Percentiles rank a stretch among this genome's conserved stretches.
phyloP scores from a whole-genome alignment of 1,140 invertebrate species.

The Bombus vancouverensis region DNA sequence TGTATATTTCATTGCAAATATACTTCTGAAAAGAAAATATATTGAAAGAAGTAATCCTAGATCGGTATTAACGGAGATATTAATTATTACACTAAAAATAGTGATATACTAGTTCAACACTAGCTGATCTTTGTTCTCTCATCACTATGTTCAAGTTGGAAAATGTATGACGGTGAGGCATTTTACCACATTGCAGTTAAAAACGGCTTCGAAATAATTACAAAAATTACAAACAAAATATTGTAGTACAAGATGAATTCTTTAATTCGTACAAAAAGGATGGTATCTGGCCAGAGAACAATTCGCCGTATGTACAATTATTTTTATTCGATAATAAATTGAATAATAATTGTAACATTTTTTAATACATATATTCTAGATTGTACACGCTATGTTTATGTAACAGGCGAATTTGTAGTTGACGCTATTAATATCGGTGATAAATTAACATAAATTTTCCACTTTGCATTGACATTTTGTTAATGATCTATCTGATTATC shows the following conservation, averaged over 20 bases:
- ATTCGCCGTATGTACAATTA: slow-evolving; percentile 73
- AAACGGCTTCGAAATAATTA: slow-evolving; percentile 16
- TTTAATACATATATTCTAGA: slow-evolving; percentile 14
- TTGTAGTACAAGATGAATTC: slow-evolving; percentile 70
- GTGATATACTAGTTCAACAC: not conserved
- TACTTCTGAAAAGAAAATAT: not conserved
- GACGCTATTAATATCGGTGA: slow-evolving; percentile 26
- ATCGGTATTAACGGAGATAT: too few relatives aligned
- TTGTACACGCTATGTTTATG: slow-evolving; percentile 45
- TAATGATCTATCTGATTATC: not conserved
- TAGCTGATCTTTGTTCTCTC: slow-evolving; percentile 48
- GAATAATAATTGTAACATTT: slow-evolving; percentile 31
- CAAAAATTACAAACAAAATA: slow-evolving; percentile 19
- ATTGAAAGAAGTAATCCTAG: not conserved
- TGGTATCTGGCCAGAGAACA: slow-evolving; percentile 62
- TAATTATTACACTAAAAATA: not conserved
- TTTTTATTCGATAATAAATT: slow-evolving; percentile 47
- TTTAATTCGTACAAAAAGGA: slow-evolving; percentile 72
- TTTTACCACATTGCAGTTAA: slow-evolving; percentile 27
- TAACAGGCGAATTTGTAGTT: slow-evolving; percentile 17
- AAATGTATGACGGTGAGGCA: slow-evolving; percentile 48
- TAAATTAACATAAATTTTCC: slow-evolving; percentile 18
- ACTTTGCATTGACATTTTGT: not conserved
- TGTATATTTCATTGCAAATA: not conserved
- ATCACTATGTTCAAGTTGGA: slow-evolving; percentile 45